Evolutionary conservation across 2,888 invertebrate genomes (phyloP).

Genomic region (Calliopum simillimum): DNA sequence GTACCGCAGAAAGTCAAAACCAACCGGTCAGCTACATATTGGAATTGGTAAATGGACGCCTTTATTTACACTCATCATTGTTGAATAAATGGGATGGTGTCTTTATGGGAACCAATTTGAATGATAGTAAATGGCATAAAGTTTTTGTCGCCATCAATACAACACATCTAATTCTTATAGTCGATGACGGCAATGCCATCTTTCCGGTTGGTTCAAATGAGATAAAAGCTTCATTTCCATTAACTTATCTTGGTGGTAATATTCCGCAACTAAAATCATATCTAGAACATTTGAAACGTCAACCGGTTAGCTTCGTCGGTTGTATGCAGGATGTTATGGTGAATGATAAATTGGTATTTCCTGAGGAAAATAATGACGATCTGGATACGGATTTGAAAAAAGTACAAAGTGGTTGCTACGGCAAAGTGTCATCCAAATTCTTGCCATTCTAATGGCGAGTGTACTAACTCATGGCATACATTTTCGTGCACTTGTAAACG

Average conservation of each 20-base stretch:
- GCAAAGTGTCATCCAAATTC: constrained; percentile 86
- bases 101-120: constrained; percentile 84
- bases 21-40: constrained; percentile 80
- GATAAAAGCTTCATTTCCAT: constrained; percentile 86
- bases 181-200: constrained; percentile 91
- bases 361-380: constrained; percentile 60
- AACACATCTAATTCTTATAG: constrained; percentile 87
- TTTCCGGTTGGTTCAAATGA: constrained; percentile 89
- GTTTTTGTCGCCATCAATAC: constrained; percentile 90
- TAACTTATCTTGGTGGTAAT: constrained; percentile 85
- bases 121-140: constrained; percentile 90
- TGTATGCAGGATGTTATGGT: constrained; percentile 93
- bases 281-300: constrained; percentile 73
- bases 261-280: constrained; percentile 76
- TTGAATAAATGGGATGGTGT: constrained; percentile 93
- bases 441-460: constrained; percentile 86
- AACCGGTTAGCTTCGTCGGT: constrained; percentile 87
- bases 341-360: constrained; percentile 82
- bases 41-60: constrained; percentile 81
- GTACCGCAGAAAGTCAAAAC: constrained; percentile 76
- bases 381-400: constrained; percentile 63
- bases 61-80: constrained; percentile 87
- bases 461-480: constrained; percentile 89
- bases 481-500: constrained; percentile 89
- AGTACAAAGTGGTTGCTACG: constrained; percentile 82